Evolutionary conservation across 1,140 invertebrate genomes (phyloP).

Genomic region (Cherax quadricarinatus): DNA sequence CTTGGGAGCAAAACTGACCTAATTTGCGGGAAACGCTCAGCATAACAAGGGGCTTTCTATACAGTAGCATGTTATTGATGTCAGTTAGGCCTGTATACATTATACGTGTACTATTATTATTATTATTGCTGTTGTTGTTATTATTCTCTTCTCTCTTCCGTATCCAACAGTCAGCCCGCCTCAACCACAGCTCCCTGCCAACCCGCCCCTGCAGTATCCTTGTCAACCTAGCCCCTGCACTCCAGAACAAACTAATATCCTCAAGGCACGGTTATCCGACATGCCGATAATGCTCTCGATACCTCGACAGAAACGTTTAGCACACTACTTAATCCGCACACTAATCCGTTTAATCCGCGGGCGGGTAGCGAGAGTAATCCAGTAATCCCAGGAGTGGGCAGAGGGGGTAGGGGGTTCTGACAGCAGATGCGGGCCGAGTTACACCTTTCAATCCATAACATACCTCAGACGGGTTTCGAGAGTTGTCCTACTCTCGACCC

Average conservation of each 20-base stretch:
- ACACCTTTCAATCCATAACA: not conserved
- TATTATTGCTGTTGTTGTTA: too few relatives aligned
- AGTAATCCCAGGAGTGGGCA: slow-evolving; percentile 41
- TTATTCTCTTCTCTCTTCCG: too few relatives aligned
- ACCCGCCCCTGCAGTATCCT: not conserved
- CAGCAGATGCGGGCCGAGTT: not conserved
- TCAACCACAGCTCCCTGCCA: not conserved
- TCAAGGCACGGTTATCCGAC: slow-evolving; percentile 8
- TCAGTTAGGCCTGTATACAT: too few relatives aligned
- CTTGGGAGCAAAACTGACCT: too few relatives aligned
- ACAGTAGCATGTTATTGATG: too few relatives aligned
- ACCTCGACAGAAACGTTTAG: slow-evolving; percentile 27
- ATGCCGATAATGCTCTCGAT: slow-evolving; percentile 34
- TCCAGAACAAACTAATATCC: too few relatives aligned
- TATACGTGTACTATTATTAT: too few relatives aligned
- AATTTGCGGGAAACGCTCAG: too few relatives aligned
- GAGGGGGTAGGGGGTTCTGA: not conserved
- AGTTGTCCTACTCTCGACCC: too few relatives aligned
- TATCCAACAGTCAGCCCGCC: not conserved
- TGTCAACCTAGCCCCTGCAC: not conserved
- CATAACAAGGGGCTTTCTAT: too few relatives aligned
- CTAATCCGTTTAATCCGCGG: slow-evolving; percentile 49
- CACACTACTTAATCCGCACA: slow-evolving; percentile 44
- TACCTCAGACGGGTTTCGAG: too few relatives aligned
- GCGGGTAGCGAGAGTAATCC: slow-evolving; percentile 40